Base-by-base conservation (phyloP, 1,140 invertebrate genomes). In the Drosophila subobscura region DNA sequence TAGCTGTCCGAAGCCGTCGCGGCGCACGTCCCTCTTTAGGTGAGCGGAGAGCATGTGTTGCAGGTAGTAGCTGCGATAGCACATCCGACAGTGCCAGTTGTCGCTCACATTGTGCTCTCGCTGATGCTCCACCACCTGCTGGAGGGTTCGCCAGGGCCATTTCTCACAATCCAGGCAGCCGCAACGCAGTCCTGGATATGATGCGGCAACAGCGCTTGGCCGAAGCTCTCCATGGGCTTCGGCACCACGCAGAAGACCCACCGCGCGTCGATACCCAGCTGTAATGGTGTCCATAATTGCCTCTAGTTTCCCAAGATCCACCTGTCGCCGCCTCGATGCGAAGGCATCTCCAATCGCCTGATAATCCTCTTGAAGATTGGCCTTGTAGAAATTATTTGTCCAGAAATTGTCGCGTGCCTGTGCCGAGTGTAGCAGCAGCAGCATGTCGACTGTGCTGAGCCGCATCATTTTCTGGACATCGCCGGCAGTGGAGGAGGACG, bases 401-500 rank as follows among this genome's bases (percentile, higher is more conserved):
- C 75, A 77, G 14, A 77, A 77, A 37, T 78, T 20, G 5, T 67
- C 67, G 1, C 55, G 52, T 4, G 33, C 40, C 6, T 78, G 75
- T 0, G 67, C 67, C 0, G 54, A 29, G 4, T 57, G 46, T 14
- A 78, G 25, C 5, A 78, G 20, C 4, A 56, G 14, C 29, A 78
- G 20, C 75, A 78, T 49, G 22, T 78, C 67, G 0, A 3, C n/a
- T 4, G 67, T 78, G 14, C 67, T 63, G 0, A 78, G 47, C 0
- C 75, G 68, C 59, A 78, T 51, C 42, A 78, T 78, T 20, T 72
- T 78, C 20, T 78, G 75, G 12, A 77, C 55, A 14, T 51, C 29
- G n/a, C 27, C 12, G 4, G n/a, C 0, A 3, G 10, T 7, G 4
- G 47, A 5, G 12, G 16, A 25, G 2, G 10, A 22, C 14, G 23